These are phyloP conservation scores for Torymus aiolomorphi DNA, from an alignment of 2,888 invertebrate species.

Conservation along the genomic window DNA sequence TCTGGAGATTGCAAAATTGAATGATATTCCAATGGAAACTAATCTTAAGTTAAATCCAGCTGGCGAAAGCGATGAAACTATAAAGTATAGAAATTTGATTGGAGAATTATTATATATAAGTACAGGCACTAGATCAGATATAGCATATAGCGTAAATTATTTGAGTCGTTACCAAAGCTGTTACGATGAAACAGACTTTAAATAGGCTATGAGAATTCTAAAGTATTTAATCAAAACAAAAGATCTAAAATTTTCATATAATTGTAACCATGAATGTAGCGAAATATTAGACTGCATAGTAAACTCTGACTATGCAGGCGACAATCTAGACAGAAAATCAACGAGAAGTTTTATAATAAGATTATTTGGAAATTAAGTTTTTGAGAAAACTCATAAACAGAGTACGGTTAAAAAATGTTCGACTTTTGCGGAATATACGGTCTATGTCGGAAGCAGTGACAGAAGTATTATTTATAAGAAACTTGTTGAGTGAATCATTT, in stretches of 20 bases:
- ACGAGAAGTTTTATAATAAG: constrained; percentile 66
- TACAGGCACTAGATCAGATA: no score
- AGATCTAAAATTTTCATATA: constrained; percentile 45
- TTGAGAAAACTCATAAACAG: constrained; percentile 47
- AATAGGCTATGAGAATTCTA: no score
- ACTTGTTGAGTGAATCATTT: constrained; percentile 45
- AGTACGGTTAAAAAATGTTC: constrained; percentile 44
- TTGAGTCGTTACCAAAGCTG: no score
- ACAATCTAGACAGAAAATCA: constrained; percentile 52
- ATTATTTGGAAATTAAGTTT: constrained; percentile 64
- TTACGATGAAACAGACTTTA: constrained; percentile 42
- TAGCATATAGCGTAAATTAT: no score
- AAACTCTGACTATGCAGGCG: constrained; percentile 54
- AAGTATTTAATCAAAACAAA: constrained; percentile 55
- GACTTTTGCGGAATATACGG: constrained; percentile 65
- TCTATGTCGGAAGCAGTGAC: constrained; percentile 63
- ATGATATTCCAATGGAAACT: constrained; percentile 33
- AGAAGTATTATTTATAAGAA: constrained; percentile 53
- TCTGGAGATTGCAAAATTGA: constrained; percentile 38
- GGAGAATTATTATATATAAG: no score
- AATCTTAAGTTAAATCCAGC: no score
- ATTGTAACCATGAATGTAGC: constrained; percentile 25
- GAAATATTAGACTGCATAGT: no score
- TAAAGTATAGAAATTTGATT: no score
- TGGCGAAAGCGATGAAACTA: no score